Conservation (phyloP, 2,113 vertebrate species). For the Ailurus styani region DNA sequence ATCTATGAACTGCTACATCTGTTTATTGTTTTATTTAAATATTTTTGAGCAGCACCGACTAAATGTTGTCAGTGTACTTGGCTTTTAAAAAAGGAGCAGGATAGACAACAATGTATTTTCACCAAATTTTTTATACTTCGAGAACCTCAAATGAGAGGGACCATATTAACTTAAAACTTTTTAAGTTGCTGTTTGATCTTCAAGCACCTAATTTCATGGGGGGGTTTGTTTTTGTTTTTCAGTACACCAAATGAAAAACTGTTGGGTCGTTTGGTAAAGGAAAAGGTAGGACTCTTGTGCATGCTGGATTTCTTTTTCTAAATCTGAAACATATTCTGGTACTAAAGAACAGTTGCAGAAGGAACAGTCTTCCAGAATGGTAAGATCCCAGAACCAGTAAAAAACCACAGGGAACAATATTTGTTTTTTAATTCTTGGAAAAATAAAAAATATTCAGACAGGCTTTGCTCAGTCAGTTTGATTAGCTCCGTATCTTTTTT, state of each 20-base stretch:
- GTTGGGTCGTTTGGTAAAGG: constrained; percentile 95
- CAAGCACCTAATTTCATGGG: constrained; percentile 1
- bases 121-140: background rate
- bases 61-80: background rate
- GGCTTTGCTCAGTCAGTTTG: background rate
- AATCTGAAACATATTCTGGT: background rate
- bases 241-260: constrained; percentile 99
- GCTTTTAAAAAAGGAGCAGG: background rate
- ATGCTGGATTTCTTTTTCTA: constrained; percentile 10
- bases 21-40: constrained; percentile 13
- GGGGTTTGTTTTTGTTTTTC: constrained; percentile 56
- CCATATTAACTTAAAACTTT: background rate
- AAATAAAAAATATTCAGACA: background rate
- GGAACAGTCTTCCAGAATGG: background rate
- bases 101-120: background rate
- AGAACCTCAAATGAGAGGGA: background rate
- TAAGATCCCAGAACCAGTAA: background rate
- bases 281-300: constrained; percentile 88
- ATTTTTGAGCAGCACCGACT: background rate
- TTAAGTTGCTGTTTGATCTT: constrained; percentile 9
- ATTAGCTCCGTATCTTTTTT: background rate
- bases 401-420: background rate
- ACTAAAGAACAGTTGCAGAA: background rate
- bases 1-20: background rate
- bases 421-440: background rate